Evolutionary conservation across 2,113 vertebrate genomes (phyloP).

Genomic region (Sylvia atricapilla): DNA sequence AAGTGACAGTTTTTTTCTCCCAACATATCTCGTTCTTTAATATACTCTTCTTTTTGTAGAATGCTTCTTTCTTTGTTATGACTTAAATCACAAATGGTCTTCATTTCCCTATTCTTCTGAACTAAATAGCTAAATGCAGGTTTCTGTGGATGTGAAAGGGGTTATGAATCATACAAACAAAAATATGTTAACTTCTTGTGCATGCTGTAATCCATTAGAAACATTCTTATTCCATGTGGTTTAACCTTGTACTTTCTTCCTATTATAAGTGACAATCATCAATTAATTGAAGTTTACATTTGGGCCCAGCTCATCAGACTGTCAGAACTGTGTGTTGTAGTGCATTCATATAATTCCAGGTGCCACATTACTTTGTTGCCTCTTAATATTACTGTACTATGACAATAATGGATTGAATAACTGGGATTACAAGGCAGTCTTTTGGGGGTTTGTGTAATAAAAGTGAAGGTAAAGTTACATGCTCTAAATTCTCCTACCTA

Average conservation of each 20-base stretch:
- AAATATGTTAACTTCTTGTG: background rate
- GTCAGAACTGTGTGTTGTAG: background rate
- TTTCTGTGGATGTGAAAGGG: background rate
- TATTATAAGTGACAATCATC: background rate
- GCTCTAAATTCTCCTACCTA: background rate
- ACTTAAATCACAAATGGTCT: background rate
- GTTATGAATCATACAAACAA: conserved; percentile 9
- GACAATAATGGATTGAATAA: background rate
- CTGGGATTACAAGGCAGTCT: background rate
- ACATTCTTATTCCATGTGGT: background rate
- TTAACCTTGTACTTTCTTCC: background rate
- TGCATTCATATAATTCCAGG: background rate
- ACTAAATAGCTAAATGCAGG: background rate
- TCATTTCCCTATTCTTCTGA: background rate
- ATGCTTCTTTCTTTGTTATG: background rate
- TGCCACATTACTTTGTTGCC: background rate
- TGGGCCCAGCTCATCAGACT: background rate
- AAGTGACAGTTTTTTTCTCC: background rate
- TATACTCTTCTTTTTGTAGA: background rate
- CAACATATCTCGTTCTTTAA: background rate
- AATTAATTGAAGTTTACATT: background rate
- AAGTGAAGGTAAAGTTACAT: background rate
- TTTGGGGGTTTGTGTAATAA: background rate
- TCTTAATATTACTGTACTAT: background rate
- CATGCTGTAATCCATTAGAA: background rate